Percentiles rank a stretch among this genome's conserved stretches.
Evolutionary conservation across 2,888 invertebrate genomes (phyloP).

Genomic region (Nudaria mundana): DNA sequence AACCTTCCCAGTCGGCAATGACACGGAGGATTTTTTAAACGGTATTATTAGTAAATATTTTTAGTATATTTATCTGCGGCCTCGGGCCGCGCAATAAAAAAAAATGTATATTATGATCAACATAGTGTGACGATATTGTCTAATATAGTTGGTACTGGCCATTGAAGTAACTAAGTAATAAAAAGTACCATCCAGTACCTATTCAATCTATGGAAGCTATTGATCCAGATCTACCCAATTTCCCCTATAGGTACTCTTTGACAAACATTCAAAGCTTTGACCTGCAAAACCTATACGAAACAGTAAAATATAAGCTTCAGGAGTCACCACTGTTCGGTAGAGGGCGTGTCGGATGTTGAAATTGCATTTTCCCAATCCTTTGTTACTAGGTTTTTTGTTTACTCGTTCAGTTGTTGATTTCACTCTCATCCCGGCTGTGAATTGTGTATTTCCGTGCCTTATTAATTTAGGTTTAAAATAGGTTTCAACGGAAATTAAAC

Average conservation of each 20-base stretch:
- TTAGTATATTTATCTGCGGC: too few relatives aligned
- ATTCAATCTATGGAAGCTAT: not conserved
- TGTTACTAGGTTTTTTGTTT: conserved; percentile 44
- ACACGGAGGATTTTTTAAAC: too few relatives aligned
- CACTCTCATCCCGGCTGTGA: conserved; percentile 7
- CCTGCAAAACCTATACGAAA: conserved; percentile 28
- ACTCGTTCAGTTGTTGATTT: conserved; percentile 41
- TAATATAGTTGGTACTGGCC: too few relatives aligned
- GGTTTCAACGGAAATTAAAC: not conserved
- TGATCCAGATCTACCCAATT: not conserved
- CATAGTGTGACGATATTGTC: too few relatives aligned
- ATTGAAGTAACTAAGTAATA: too few relatives aligned
- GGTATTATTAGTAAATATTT: too few relatives aligned
- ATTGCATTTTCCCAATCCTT: conserved; percentile 48
- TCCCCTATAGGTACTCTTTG: conserved; percentile 15
- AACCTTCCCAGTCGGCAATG: too few relatives aligned
- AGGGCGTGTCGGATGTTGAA: conserved; percentile 42
- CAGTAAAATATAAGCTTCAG: conserved; percentile 35
- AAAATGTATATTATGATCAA: too few relatives aligned
- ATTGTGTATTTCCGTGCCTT: not conserved
- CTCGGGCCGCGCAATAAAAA: too few relatives aligned
- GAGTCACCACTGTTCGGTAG: conserved; percentile 24
- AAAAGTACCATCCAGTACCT: not conserved
- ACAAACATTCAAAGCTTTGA: conserved; percentile 45
- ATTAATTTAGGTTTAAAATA: conserved; percentile 1